These are phyloP conservation scores for Peromyscus aztecus DNA, from an alignment of 2,797 vertebrate species.

Conservation along the genomic window DNA sequence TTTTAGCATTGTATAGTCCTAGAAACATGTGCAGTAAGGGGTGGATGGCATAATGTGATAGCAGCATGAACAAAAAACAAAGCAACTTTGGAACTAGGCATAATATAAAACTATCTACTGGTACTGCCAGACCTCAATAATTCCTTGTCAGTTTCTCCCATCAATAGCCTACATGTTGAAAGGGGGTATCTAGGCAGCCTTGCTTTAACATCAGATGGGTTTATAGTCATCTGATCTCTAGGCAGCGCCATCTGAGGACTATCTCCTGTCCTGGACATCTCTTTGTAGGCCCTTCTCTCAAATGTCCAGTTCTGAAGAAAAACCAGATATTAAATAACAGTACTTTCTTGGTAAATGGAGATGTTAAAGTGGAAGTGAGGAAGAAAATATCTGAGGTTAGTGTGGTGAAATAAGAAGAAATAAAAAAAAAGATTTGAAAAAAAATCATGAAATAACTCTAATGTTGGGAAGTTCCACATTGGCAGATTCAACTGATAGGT, in stretches of 20 bases:
- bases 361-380: background rate
- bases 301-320: background rate
- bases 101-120: background rate
- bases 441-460: background rate
- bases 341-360: background rate
- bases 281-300: background rate
- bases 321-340: background rate
- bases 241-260: background rate
- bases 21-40: constrained; percentile 43
- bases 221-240: background rate
- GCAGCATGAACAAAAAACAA: constrained; percentile 56
- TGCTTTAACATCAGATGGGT: background rate
- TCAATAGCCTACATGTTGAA: background rate
- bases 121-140: background rate
- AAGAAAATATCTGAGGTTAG: background rate
- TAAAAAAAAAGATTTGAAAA: background rate
- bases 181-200: background rate
- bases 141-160: background rate
- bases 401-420: background rate
- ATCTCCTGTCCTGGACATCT: background rate
- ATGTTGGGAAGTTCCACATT: background rate
- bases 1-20: constrained; percentile 67
- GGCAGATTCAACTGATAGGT: background rate
- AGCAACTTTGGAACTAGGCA: constrained; percentile 3
- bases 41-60: background rate